These are phyloP conservation scores for Danio jaintianensis DNA, from an alignment of 2,797 vertebrate species.

Conservation along the genomic window DNA sequence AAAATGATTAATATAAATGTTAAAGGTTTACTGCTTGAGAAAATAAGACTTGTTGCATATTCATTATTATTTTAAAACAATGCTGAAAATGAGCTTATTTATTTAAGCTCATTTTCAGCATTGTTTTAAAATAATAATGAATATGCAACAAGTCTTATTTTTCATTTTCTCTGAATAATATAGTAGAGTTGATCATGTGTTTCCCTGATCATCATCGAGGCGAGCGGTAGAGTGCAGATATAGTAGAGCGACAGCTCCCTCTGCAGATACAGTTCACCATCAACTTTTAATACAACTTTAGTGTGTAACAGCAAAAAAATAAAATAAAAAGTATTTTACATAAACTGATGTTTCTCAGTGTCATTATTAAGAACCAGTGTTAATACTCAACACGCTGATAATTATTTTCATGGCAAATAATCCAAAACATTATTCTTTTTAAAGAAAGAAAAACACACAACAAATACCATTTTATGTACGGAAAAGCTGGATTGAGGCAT, in stretches of 20 bases:
- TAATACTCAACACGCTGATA: neutral
- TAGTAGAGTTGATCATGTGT: no score
- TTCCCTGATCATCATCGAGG: no score
- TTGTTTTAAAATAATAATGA: neutral
- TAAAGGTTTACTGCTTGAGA: no score
- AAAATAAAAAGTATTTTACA: neutral
- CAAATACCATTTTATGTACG: no score
- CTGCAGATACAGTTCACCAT: constrained; percentile 3
- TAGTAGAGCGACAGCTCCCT: constrained; percentile 14
- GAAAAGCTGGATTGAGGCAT: no score
- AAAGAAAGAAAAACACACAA: no score
- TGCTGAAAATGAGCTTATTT: neutral
- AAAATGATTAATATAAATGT: no score
- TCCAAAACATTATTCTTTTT: no score
- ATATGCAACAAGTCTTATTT: neutral
- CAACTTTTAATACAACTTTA: no score
- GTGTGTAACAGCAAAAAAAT: neutral
- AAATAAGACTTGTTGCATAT: neutral
- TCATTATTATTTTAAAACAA: neutral
- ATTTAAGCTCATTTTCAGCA: neutral
- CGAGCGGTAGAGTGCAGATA: neutral
- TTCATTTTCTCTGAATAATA: neutral
- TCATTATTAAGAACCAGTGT: neutral
- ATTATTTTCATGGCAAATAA: neutral
- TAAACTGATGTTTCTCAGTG: neutral